Conservation (phyloP, 30 jellyfish, hydroid and myxozoan genomes). For the Pseudorhiza aurosa region DNA sequence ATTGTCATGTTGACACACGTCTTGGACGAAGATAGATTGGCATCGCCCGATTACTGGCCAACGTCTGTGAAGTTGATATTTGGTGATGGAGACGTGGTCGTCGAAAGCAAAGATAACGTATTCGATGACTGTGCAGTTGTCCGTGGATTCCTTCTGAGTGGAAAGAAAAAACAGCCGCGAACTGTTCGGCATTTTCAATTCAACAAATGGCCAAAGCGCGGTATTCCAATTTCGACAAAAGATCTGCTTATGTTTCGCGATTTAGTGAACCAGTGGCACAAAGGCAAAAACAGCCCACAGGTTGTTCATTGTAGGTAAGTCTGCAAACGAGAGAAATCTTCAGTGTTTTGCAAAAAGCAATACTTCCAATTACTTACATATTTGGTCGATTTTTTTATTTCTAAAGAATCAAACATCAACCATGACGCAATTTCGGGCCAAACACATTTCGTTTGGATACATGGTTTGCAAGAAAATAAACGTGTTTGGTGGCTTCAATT, state of each 20-base stretch:
- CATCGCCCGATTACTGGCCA: conserved; percentile 78
- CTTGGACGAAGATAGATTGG: conserved; percentile 45
- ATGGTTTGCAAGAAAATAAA: too few species aligned
- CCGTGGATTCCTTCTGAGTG: conserved; percentile 40
- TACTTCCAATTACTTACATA: too few species aligned
- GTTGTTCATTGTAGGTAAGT: conserved; percentile 85
- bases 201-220: conserved; percentile 76
- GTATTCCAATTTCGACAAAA: conserved; percentile 47
- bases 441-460: too few species aligned
- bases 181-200: conserved; percentile 69
- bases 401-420: too few species aligned
- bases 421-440: too few species aligned
- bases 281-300: conserved; percentile 39
- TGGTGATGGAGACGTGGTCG: conserved; percentile 60
- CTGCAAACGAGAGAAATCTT: too few species aligned
- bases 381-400: too few species aligned
- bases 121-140: conserved; percentile 37
- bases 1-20: conserved; percentile 68
- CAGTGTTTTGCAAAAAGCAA: too few species aligned
- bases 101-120: conserved; percentile 31
- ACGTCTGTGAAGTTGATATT: conserved; percentile 12
- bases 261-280: conserved; percentile 65
- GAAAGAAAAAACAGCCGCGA: conserved; percentile 45
- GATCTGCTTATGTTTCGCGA: conserved; percentile 67
- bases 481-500: too few species aligned